phyloP scores from a whole-genome alignment of 2,113 vertebrate genomes.

The Pampusana beccarii region DNA sequence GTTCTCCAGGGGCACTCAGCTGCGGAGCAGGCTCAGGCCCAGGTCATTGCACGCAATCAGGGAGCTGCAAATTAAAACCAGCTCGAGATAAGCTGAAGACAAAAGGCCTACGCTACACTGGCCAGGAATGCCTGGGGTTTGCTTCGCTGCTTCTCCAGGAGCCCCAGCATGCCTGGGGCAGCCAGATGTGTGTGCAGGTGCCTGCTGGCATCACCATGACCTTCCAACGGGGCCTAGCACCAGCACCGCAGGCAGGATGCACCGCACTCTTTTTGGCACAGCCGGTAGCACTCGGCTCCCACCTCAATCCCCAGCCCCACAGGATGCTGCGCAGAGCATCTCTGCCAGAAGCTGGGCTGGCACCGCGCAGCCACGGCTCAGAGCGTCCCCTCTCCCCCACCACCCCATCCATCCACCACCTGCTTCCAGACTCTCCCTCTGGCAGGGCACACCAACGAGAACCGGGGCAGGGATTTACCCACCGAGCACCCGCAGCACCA shows the following conservation, averaged over 20 bases:
- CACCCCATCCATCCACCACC: neutral
- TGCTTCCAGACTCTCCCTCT: neutral
- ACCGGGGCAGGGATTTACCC: neutral
- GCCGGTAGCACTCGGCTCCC: neutral
- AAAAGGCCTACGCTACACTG: neutral
- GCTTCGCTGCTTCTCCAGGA: neutral
- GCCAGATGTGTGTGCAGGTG: rapidly evolving
- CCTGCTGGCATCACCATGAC: neutral
- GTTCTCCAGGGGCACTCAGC: neutral
- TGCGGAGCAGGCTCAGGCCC: neutral
- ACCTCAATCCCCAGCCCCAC: rapidly evolving
- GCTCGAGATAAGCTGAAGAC: conserved; percentile 35
- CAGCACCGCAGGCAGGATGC: rapidly evolving
- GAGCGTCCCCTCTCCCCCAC: neutral
- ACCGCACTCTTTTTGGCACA: rapidly evolving
- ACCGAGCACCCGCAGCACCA: neutral
- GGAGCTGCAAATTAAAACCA: conserved; percentile 44
- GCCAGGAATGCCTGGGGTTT: neutral
- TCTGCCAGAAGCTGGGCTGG: neutral
- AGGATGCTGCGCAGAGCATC: neutral
- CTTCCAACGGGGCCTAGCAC: rapidly evolving
- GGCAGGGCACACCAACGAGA: neutral
- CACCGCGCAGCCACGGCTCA: rapidly evolving
- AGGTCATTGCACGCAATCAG: conserved; percentile 17
- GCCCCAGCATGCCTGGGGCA: neutral